Evolutionary conservation across 2,797 vertebrate genomes (phyloP), one percentile per base, ranked within the genome.

Genomic region (Enteromius trimaculatus): DNA sequence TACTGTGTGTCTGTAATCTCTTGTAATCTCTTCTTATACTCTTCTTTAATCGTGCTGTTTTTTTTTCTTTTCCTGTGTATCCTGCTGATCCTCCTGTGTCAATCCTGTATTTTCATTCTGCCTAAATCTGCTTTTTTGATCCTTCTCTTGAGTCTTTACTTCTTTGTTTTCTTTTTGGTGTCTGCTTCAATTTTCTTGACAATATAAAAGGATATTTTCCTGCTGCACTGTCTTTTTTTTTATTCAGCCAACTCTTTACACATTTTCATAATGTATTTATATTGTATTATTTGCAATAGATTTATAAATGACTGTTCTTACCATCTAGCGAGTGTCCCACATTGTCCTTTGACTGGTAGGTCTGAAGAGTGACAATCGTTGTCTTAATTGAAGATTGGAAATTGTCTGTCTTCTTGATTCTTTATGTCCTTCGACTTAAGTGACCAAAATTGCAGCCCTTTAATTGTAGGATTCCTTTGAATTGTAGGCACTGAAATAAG

Each of bases 401-500:
- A 80, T 55, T 77, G 39, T 47, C 64, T 77, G 70, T 51, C n/a
- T 42, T 74, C 34, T 82, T 53, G 55, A 69, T 81, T 79, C 77
- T 79, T 34, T 53, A 80, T 81, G 77, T 81, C 51, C 74, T 69
- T 77, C 53, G 13, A 62, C 23, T 69, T 77, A n/a, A 77, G 55
- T 39, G n/a, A 68, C 21, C 13, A 76, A 31, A 47, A 62, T 84
- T 26, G 44, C 91, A 90, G 90, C 88, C 90, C 89, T 91, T 91
- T 90, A 91, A 92, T 34, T 90, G 66, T 81, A 39, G 26, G 26
- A 75, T 86, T 88, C 53, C 51, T 72, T 62, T 75, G 8, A 80
- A 83, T 89, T 62, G 34, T 92, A 91, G 92, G 90, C 90, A 89
- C 89, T 83, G 81, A 88, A 66, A 92, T 87, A 89, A 92, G 92